Evolutionary conservation across 2,888 invertebrate genomes (phyloP), one percentile per base, ranked within the genome.

Genomic region (Cylloceria caligata): DNA sequence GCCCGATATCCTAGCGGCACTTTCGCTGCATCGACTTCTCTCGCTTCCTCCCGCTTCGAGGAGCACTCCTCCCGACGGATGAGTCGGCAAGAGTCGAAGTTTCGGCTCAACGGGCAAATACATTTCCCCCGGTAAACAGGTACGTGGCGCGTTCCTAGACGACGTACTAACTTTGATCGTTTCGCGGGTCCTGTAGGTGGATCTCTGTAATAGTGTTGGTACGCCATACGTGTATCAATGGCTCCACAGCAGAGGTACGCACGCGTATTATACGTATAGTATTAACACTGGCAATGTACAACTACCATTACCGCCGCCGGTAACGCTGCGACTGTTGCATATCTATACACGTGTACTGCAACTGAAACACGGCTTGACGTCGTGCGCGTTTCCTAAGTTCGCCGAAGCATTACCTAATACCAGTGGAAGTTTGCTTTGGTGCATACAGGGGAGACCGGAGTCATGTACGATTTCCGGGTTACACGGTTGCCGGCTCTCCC

Each of bases 141-240:
- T 76, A 80, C 85, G 81, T 81, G 84, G 81, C 80, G 74, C 67
- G 64, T 80, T 75, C 69, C 68, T 72, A 69, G 75, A 83, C 68
- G 60, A 68, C 47, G 73, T 67, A 80, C 68, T 68, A 83, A 83
- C 84, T 84, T 84, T 84, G 84, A 84, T 84, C 81, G 76, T 79
- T 81, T 36, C 65, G 34, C 65, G 64, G 47, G 39, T 72, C 42
- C 36, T 16, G 75, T 75, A 64, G 45, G 60, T 39, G 49, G 42
- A 39, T 19, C 21, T 64, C 9, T 62, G 30, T 45, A 19, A n/a
- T n/a, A n/a, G 49, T 57, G 6, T 13, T 21, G 13, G 27, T 68
- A 60, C 52, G 16, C 7, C 19, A 11, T 34, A 42, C 42, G 24
- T 36, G 42, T 42, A 24, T 39, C 34, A 24, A 39, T 64, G 39